A percentile compares a stretch with the other conserved stretches of the same genome.
These are phyloP conservation scores for Paedocypris sp. DNA, from an alignment of 2,113 vertebrate genomes.

Conservation along the genomic window DNA sequence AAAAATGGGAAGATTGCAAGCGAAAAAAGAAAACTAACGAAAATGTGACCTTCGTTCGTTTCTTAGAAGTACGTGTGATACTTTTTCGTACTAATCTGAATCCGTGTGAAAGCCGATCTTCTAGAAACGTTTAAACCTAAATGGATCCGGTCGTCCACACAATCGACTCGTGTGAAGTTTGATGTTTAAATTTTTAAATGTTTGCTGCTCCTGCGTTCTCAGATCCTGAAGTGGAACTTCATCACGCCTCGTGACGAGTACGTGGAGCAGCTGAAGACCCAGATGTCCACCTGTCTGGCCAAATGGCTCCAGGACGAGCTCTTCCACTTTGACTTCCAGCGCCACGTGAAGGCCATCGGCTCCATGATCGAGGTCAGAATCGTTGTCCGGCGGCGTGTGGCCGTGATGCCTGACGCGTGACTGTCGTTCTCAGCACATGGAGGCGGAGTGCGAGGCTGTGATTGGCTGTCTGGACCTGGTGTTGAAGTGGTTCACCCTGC, in stretches of 20 bases:
- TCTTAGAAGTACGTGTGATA: no score
- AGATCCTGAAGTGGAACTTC: slow-evolving; percentile 98
- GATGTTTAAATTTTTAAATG: no score
- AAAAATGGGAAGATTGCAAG: no score
- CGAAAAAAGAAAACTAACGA: no score
- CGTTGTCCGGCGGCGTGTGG: not conserved
- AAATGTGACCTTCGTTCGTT: no score
- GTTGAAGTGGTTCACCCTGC: slow-evolving; percentile 90
- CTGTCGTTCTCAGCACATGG: slow-evolving; percentile 71
- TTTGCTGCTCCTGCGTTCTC: not conserved
- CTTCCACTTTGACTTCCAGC: slow-evolving; percentile 93
- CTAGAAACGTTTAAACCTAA: no score
- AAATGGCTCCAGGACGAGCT: slow-evolving; percentile 95
- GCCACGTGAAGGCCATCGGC: slow-evolving; percentile 85
- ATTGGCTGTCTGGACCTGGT: slow-evolving; percentile 88
- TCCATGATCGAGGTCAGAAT: slow-evolving; percentile 83
- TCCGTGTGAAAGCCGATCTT: no score
- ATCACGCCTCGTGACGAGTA: slow-evolving; percentile 90
- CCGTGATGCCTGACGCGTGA: no score
- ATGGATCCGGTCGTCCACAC: no score
- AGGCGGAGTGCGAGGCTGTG: slow-evolving; percentile 83
- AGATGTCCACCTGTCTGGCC: slow-evolving; percentile 86
- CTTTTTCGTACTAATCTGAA: no score
- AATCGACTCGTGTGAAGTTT: no score
- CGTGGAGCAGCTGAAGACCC: slow-evolving; percentile 88